These are phyloP conservation scores for Ophion ventricosus DNA, from an alignment of 2,888 invertebrate species.

Conservation along the genomic window DNA sequence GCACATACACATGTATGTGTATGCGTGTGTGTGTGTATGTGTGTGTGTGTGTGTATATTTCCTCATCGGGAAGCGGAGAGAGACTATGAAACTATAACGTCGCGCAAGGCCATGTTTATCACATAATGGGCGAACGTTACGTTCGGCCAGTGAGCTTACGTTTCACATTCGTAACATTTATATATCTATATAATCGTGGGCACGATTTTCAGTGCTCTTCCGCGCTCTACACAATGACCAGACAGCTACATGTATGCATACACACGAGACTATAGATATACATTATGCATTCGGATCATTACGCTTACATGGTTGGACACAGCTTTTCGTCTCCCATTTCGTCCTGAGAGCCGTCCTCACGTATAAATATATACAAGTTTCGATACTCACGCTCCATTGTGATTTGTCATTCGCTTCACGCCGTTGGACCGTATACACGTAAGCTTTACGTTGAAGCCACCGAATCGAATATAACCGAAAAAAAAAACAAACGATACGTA, in stretches of 20 bases:
- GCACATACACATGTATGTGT: neutral
- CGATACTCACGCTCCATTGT: slow-evolving; percentile 5
- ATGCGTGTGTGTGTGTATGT: neutral
- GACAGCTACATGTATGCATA: neutral
- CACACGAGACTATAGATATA: slow-evolving; percentile 28
- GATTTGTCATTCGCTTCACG: slow-evolving; percentile 21
- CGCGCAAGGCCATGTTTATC: slow-evolving; percentile 71
- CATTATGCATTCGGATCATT: slow-evolving; percentile 56
- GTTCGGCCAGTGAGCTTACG: slow-evolving; percentile 64
- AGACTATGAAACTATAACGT: slow-evolving; percentile 69
- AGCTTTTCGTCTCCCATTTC: slow-evolving; percentile 60
- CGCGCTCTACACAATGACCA: slow-evolving; percentile 29
- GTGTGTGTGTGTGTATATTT: slow-evolving; percentile 5
- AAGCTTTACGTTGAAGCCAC: neutral
- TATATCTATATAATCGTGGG: slow-evolving; percentile 33
- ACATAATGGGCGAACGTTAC: slow-evolving; percentile 73
- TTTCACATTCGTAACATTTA: slow-evolving; percentile 51
- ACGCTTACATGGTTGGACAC: slow-evolving; percentile 50
- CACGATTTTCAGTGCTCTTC: slow-evolving; percentile 42
- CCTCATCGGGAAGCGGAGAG: slow-evolving; percentile 54
- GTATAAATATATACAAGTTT: neutral
- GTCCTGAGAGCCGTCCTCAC: slow-evolving; percentile 23
- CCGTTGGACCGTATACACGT: neutral
- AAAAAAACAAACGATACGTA: neutral
- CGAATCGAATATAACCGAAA: neutral